Percentiles rank a stretch among this genome's conserved stretches.
Evolutionary conservation across 2,888 invertebrate genomes (phyloP).

Genomic region (Parelbella ahira): DNA sequence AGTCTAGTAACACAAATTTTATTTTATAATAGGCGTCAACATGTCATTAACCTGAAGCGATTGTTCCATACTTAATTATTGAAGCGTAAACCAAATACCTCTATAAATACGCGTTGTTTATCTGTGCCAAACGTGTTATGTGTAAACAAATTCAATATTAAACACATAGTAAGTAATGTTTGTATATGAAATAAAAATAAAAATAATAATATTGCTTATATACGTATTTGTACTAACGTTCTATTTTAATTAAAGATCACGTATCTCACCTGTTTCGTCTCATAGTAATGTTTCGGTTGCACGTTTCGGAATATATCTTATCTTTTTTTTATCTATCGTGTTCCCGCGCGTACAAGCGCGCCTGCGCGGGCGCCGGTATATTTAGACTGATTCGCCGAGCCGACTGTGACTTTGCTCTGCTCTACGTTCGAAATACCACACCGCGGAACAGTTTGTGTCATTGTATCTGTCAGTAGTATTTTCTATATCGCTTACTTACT

Average conservation of each 20-base stretch:
- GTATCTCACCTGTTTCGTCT: conserved; percentile 67
- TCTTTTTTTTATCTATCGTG: conserved; percentile 62
- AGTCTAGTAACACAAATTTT: conserved; percentile 9
- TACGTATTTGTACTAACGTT: no score
- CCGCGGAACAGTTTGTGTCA: conserved; percentile 23
- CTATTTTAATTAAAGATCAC: conserved; percentile 23
- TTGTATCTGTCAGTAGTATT: conserved; percentile 20
- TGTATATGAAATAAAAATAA: conserved; percentile 19
- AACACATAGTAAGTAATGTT: conserved; percentile 10
- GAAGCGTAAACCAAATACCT: conserved; percentile 17
- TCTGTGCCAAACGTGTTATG: conserved; percentile 38
- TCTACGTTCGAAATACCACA: conserved; percentile 42
- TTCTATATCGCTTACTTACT: conserved; percentile 19
- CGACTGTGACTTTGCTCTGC: conserved; percentile 57
- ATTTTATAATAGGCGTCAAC: conserved; percentile 20
- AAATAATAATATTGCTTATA: no score
- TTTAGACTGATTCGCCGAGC: conserved; percentile 71
- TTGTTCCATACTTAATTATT: conserved; percentile 9
- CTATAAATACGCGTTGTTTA: conserved; percentile 17
- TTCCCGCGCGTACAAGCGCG: conserved; percentile 54
- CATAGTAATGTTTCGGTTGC: conserved; percentile 57
- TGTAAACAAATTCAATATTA: conserved; percentile 57
- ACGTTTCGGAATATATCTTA: conserved; percentile 63
- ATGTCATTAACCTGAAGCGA: conserved; percentile 44
- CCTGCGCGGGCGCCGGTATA: conserved; percentile 70